Evolutionary conservation across 2,113 vertebrate species (phyloP).

Genomic region (Anhinga anhinga): DNA sequence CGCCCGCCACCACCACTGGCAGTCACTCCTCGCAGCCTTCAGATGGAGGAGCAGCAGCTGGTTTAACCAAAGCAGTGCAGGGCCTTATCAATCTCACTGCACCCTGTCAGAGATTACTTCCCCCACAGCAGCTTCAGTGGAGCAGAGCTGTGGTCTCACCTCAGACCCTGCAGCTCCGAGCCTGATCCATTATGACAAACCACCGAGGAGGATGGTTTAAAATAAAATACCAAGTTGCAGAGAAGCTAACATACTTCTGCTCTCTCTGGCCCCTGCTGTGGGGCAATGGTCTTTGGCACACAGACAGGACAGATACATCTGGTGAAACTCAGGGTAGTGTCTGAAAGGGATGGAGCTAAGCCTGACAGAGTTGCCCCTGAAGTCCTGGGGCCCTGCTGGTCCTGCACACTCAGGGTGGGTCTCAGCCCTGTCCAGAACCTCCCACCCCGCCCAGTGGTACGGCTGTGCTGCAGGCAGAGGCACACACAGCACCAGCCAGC

Average conservation of each 20-base stretch:
- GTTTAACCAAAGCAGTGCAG: neutral
- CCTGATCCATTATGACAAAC: neutral
- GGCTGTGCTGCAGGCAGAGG: neutral
- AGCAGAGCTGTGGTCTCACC: neutral
- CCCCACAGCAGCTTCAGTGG: neutral
- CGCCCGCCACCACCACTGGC: rapidly evolving
- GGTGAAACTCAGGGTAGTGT: neutral
- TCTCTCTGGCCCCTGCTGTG: neutral
- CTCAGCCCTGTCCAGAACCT: neutral
- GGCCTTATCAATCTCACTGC: neutral
- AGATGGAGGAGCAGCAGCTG: neutral
- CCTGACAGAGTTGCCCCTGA: neutral
- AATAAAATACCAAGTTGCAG: neutral
- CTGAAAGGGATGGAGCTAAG: neutral
- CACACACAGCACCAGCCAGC: neutral
- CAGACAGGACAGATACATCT: neutral
- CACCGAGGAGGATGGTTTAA: neutral
- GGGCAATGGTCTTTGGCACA: neutral
- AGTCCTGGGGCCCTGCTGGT: neutral
- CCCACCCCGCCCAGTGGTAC: neutral
- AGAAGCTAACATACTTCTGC: neutral
- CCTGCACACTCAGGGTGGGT: neutral
- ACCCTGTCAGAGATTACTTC: neutral
- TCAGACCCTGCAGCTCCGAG: neutral
- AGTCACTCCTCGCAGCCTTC: neutral